phyloP scores from a whole-genome alignment of 1,140 invertebrate genomes.

The Myzus persicae region DNA sequence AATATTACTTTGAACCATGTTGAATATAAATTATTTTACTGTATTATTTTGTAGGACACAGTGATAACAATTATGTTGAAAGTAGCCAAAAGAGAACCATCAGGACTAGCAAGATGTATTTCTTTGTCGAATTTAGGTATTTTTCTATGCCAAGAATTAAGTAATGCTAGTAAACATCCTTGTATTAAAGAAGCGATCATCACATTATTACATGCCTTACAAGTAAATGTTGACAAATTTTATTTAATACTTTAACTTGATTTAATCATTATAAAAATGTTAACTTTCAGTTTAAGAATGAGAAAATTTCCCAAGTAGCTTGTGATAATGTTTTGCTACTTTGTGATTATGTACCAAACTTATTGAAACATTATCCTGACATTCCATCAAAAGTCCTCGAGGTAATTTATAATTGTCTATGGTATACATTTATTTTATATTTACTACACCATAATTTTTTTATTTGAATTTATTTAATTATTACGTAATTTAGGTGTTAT shows the following conservation, averaged over 20 bases:
- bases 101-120: constrained; percentile 86
- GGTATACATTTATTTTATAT: constrained; percentile 23
- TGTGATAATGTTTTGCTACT: constrained; percentile 83
- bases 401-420: constrained; percentile 65
- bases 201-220: constrained; percentile 81
- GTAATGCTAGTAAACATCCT: constrained; percentile 72
- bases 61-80: constrained; percentile 86
- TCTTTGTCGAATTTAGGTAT: constrained; percentile 88
- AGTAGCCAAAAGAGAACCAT: constrained; percentile 86
- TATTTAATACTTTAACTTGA: neutral
- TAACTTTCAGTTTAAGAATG: constrained; percentile 78
- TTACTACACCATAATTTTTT: no score
- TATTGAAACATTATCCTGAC: constrained; percentile 80
- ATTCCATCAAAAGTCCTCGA: constrained; percentile 79
- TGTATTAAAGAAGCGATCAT: constrained; percentile 84
- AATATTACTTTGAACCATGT: neutral
- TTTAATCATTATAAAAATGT: neutral
- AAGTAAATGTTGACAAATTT: constrained; percentile 67
- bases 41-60: constrained; percentile 75
- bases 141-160: constrained; percentile 81
- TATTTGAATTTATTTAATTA: neutral
- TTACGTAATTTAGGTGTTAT: constrained; percentile 67
- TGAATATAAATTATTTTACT: neutral
- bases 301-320: constrained; percentile 85
- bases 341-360: constrained; percentile 78